Conservation (phyloP, 2,797 vertebrate species). For the Peromyscus attwateri region DNA sequence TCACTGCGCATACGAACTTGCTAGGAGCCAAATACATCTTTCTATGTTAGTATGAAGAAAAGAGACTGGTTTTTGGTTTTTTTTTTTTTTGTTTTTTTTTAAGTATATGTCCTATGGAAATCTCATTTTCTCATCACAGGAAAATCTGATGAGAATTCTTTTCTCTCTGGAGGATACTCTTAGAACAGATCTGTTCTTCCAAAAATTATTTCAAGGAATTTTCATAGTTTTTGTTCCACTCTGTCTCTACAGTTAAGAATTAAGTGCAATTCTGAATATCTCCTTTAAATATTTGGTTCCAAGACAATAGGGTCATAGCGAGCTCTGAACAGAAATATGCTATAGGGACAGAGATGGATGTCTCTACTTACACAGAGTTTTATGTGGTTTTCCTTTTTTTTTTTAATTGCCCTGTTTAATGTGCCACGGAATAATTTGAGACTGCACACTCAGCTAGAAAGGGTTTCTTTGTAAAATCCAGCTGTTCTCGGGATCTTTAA, state of each 20-base stretch:
- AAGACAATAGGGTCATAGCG: background rate
- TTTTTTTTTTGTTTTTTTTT: background rate
- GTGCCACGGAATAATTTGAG: slow-evolving; percentile 59
- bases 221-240: slow-evolving; percentile 62
- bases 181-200: slow-evolving; percentile 40
- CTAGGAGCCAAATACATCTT: background rate
- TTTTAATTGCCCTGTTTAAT: slow-evolving; percentile 34
- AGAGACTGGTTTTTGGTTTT: background rate
- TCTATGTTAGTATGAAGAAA: background rate
- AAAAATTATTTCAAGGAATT: slow-evolving; percentile 57
- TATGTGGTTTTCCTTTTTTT: slow-evolving; percentile 11
- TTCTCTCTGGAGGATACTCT: slow-evolving; percentile 24
- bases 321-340: slow-evolving; percentile 17
- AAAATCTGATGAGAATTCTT: slow-evolving; percentile 55
- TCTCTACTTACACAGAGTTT: slow-evolving; percentile 10
- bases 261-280: slow-evolving; percentile 38
- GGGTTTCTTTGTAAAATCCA: slow-evolving; percentile 62
- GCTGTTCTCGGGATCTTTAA: slow-evolving; percentile 57
- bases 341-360: background rate
- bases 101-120: slow-evolving; percentile 43
- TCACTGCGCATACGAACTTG: background rate
- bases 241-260: slow-evolving; percentile 56
- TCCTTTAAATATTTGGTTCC: slow-evolving; percentile 49
- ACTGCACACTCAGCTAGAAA: slow-evolving; percentile 20
- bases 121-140: slow-evolving; percentile 58